These are phyloP conservation scores for Drosophila kambysellisi DNA, from an alignment of 2,888 invertebrate genomes.

Conservation along the genomic window DNA sequence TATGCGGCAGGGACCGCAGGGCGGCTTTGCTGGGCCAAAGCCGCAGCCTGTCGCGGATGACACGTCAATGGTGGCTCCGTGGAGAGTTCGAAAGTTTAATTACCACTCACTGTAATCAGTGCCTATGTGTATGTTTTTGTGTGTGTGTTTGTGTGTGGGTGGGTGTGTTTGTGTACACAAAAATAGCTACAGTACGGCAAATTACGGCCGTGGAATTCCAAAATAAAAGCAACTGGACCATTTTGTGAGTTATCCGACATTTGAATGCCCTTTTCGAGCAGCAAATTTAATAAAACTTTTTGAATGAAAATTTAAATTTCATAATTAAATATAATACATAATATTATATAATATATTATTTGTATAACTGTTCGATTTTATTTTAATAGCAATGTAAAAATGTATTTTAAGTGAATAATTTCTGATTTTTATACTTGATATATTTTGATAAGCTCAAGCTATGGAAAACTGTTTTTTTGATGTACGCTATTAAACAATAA, in stretches of 20 bases:
- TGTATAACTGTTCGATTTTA: background rate
- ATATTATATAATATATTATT: background rate
- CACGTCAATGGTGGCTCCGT: constrained; percentile 68
- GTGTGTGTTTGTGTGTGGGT: constrained; percentile 22
- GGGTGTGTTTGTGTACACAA: constrained; percentile 31
- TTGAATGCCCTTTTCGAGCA: constrained; percentile 15
- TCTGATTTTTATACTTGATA: background rate
- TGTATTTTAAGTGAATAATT: background rate
- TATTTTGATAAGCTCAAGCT: background rate
- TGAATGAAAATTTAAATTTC: background rate
- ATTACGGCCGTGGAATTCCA: constrained; percentile 37
- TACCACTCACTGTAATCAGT: constrained; percentile 76
- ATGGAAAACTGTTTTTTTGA: background rate
- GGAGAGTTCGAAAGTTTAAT: constrained; percentile 83
- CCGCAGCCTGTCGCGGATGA: constrained; percentile 57
- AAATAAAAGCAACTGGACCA: constrained; percentile 30
- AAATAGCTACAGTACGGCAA: constrained; percentile 45
- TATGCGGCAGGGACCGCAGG: constrained; percentile 58
- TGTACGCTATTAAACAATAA: background rate
- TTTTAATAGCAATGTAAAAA: background rate
- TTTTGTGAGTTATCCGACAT: constrained; percentile 6
- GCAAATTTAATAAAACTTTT: background rate
- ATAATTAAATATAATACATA: background rate
- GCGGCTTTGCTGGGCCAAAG: constrained; percentile 38
- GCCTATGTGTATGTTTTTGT: constrained; percentile 29